A percentile compares a stretch with the other conserved stretches of the same genome.
phyloP scores from a whole-genome alignment of 2,888 invertebrate species.

The Coleophora flavipennella region DNA sequence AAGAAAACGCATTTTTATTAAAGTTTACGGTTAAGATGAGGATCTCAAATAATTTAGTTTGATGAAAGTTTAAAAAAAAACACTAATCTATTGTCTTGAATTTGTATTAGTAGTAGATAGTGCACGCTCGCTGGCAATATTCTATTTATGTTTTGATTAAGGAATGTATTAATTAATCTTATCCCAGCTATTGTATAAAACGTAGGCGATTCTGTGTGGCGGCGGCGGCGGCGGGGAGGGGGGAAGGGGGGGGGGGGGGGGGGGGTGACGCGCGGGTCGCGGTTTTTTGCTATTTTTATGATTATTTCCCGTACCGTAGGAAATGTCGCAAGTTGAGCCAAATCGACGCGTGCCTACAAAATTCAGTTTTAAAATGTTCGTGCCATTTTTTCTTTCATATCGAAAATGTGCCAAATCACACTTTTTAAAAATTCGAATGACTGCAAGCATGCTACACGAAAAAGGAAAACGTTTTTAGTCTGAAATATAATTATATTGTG shows the following conservation, averaged over 20 bases:
- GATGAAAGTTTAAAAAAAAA: constrained; percentile 19
- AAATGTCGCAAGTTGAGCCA: background rate
- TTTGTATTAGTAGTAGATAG: constrained; percentile 45
- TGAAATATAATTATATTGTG: too few relatives aligned
- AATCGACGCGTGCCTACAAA: constrained; percentile 1
- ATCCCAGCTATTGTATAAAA: constrained; percentile 36
- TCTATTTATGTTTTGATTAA: constrained; percentile 17
- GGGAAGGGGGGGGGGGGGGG: constrained; percentile 15
- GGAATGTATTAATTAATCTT: constrained; percentile 36
- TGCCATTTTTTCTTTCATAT: constrained; percentile 23
- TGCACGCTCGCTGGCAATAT: constrained; percentile 61
- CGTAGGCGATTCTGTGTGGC: constrained; percentile 1
- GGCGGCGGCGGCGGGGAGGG: too few relatives aligned
- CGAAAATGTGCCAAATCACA: constrained; percentile 33
- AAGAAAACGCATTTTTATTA: constrained; percentile 55
- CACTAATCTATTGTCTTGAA: constrained; percentile 35
- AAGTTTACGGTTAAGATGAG: constrained; percentile 29
- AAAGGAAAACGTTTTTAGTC: too few relatives aligned
- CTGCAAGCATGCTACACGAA: constrained; percentile 2
- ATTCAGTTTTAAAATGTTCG: constrained; percentile 31
- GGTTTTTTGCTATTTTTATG: constrained; percentile 11
- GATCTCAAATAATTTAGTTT: constrained; percentile 69
- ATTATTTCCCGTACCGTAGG: constrained; percentile 8
- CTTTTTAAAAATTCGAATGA: constrained; percentile 1
- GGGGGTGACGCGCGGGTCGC: constrained; percentile 19